Evolutionary conservation across 2,888 invertebrate genomes (phyloP).

Genomic region (Pheosia gnoma): DNA sequence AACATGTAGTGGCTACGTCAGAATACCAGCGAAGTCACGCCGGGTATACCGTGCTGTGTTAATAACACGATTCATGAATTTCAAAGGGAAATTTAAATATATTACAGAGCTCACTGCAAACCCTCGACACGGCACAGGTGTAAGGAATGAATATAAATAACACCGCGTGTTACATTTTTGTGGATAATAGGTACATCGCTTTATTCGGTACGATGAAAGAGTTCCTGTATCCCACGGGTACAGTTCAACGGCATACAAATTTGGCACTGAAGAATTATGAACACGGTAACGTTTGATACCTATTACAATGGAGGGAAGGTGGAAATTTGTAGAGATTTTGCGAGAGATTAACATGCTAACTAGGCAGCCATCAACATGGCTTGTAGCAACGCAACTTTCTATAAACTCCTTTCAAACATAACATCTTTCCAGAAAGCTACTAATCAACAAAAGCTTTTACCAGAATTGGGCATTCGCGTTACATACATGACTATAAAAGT

Average conservation of each 20-base stretch:
- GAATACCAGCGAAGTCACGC: not conserved
- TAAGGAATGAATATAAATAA: not conserved
- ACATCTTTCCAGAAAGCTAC: too few species aligned
- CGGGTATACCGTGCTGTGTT: not conserved
- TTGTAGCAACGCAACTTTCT: too few species aligned
- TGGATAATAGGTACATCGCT: not conserved
- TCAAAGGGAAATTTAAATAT: not conserved
- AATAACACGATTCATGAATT: not conserved
- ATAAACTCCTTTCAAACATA: too few species aligned
- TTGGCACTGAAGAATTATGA: not conserved
- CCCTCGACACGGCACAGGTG: not conserved
- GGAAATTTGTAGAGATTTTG: too few species aligned
- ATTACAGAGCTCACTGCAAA: not conserved
- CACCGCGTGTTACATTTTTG: not conserved
- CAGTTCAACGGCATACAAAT: not conserved
- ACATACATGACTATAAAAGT: too few species aligned
- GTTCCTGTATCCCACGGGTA: not conserved
- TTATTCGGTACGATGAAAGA: not conserved
- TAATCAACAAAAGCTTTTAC: too few species aligned
- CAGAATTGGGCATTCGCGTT: too few species aligned
- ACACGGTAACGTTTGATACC: too few species aligned
- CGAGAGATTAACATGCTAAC: too few species aligned
- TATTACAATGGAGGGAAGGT: too few species aligned
- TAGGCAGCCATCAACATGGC: too few species aligned
- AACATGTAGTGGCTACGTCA: not conserved